These are phyloP conservation scores for Notospermus geniculatus DNA, from an alignment of 1,140 invertebrate species.

Conservation along the genomic window DNA sequence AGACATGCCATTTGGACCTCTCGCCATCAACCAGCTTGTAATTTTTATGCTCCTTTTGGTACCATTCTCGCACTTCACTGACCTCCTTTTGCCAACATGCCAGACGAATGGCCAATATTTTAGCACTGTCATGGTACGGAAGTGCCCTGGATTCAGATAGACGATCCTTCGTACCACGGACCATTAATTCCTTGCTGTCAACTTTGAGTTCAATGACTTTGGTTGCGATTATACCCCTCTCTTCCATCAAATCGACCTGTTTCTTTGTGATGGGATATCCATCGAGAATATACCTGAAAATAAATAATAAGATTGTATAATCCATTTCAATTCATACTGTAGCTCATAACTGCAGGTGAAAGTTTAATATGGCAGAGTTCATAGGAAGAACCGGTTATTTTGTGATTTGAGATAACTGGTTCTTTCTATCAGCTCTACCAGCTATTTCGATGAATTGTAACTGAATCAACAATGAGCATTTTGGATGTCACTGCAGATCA, in stretches of 20 bases:
- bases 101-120: slow-evolving; percentile 49
- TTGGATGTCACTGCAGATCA: too few relatives aligned
- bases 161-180: slow-evolving; percentile 50
- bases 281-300: slow-evolving; percentile 54
- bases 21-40: slow-evolving; percentile 35
- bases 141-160: slow-evolving; percentile 31
- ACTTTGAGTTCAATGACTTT: slow-evolving; percentile 51
- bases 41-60: slow-evolving; percentile 52
- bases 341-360: not conserved
- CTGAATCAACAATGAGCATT: not conserved
- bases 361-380: not conserved
- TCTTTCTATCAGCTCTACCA: too few relatives aligned
- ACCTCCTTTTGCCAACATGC: slow-evolving; percentile 41
- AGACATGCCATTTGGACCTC: slow-evolving; percentile 55
- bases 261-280: slow-evolving; percentile 51
- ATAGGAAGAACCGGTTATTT: not conserved
- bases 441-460: too few relatives aligned
- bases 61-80: slow-evolving; percentile 45
- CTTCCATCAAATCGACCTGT: slow-evolving; percentile 51
- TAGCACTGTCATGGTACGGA: slow-evolving; percentile 50
- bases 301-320: slow-evolving; percentile 9
- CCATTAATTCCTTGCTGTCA: slow-evolving; percentile 46
- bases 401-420: not conserved
- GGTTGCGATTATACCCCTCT: slow-evolving; percentile 51
- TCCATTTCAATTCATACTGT: not conserved